These are phyloP conservation scores for Pelobates cultripes DNA, from an alignment of 2,797 vertebrate genomes.

Conservation along the genomic window DNA sequence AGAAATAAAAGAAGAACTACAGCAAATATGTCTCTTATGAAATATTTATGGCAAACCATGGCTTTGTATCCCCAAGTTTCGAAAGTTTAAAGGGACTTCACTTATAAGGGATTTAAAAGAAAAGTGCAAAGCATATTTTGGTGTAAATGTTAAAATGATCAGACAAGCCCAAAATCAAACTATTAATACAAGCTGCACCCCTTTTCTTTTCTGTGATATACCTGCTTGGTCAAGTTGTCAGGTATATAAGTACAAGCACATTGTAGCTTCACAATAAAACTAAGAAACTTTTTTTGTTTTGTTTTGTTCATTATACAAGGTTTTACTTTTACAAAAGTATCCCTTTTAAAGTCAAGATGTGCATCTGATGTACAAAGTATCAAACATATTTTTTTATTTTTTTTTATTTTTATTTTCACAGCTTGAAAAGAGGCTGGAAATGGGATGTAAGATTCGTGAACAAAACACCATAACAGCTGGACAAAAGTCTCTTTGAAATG, in stretches of 20 bases:
- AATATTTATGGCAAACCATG: conserved; percentile 74
- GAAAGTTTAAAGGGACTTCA: conserved; percentile 66
- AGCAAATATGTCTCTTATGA: conserved; percentile 56
- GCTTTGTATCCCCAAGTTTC: conserved; percentile 76
- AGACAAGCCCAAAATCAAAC: conserved; percentile 69
- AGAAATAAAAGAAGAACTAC: conserved; percentile 68
- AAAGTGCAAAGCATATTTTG: conserved; percentile 70
- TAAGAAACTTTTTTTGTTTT: conserved; percentile 73
- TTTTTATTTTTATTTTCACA: conserved; percentile 68
- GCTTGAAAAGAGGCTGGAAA: conserved; percentile 83
- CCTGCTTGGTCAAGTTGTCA: conserved; percentile 68
- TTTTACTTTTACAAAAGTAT: conserved; percentile 88
- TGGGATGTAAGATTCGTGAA: conserved; percentile 77
- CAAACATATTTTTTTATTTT: conserved; percentile 72
- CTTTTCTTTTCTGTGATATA: conserved; percentile 62
- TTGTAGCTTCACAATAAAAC: conserved; percentile 80
- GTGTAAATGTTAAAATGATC: conserved; percentile 70
- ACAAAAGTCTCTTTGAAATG: conserved; percentile 76
- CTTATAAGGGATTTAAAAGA: conserved; percentile 67
- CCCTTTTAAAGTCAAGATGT: conserved; percentile 83
- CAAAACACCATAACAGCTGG: conserved; percentile 71
- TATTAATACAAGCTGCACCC: conserved; percentile 70
- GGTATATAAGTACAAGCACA: conserved; percentile 77
- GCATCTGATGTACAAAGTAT: conserved; percentile 86
- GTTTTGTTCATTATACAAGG: conserved; percentile 84